phyloP scores from a whole-genome alignment of 2,888 invertebrate species.

The Tupiocoris notatus region DNA sequence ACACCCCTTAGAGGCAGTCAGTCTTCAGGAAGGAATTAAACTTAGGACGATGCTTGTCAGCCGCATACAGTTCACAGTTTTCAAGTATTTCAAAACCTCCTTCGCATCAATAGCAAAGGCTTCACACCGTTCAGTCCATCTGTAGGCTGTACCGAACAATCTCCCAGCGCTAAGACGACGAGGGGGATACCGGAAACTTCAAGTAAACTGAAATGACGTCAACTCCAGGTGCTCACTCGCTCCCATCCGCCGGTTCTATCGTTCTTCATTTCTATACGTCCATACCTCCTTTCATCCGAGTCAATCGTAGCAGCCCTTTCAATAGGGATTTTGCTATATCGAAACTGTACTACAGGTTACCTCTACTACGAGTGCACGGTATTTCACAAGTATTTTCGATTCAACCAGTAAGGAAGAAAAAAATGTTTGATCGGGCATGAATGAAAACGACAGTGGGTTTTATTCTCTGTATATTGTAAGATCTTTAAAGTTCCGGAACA shows the following conservation, averaged over 20 bases:
- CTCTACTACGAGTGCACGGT: too few relatives aligned
- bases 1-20: too few relatives aligned
- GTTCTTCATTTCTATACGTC: neutral
- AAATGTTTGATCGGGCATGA: too few relatives aligned
- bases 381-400: too few relatives aligned
- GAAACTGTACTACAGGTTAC: too few relatives aligned
- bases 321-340: too few relatives aligned
- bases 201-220: slow-evolving; percentile 11
- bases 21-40: neutral
- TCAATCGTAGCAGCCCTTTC: slow-evolving; percentile 5
- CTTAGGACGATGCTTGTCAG: slow-evolving; percentile 1
- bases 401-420: too few relatives aligned
- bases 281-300: neutral
- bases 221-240: slow-evolving; percentile 3
- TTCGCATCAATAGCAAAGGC: neutral
- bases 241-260: neutral
- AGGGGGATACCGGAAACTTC: slow-evolving; percentile 11
- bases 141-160: neutral
- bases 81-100: slow-evolving; percentile 14
- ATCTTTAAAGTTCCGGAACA: too few relatives aligned
- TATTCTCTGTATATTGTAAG: too few relatives aligned
- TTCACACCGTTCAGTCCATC: neutral
- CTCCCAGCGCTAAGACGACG: neutral
- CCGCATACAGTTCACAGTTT: slow-evolving; percentile 18
- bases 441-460: too few relatives aligned